Base-by-base conservation (phyloP, 2,888 invertebrate genomes). In the Morinoia aosen region DNA sequence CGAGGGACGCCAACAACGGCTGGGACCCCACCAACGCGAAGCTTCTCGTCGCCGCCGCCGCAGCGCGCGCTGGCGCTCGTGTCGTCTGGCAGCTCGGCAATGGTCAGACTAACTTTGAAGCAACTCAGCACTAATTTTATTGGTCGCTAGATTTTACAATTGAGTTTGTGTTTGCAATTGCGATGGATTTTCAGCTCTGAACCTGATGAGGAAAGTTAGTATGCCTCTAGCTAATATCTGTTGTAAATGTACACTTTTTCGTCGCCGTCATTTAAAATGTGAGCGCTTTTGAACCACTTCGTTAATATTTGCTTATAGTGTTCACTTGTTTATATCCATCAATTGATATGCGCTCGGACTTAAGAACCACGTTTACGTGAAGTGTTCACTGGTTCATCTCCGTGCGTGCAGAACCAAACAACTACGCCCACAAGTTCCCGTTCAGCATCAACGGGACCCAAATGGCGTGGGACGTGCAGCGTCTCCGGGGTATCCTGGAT, bases 341-440 rank as follows among this genome's bases (percentile, higher is more conserved):
- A 48, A 48, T 48, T 48, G 48, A 48, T 4, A 48, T 2, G 48
- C 48, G 48, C 48, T 5, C 48, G 48, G 3, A 48, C 5, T 48
- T 48, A 48, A 48, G 48, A 48, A 48, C 48, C 5, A 48, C 48
- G 48, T 48, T 48, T 5, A 48, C 48, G 3, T 48, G 90, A 90
- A 39, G 10, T 40, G 40, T 90, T 19, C 40, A 40, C 40, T 90
- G 4, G 40, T 48, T 57, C 57, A 2, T 93, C 33, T 33, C 33
- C 33, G 0, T 25, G 3, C 57, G 33, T 57, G 0, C 96, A 96
- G 98, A 98, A 97, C 98, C 98, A 39, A 98, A 98, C 97, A 98
- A 98, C 16, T 98, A 98, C 97, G 97, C 97, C 56, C 98, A 98
- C 97, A 98, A 98, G 88, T 98, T 98, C 97, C 98, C 98, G 97